These are phyloP conservation scores for Heliothis peltigera DNA, from an alignment of 2,888 invertebrate genomes.

Conservation along the genomic window DNA sequence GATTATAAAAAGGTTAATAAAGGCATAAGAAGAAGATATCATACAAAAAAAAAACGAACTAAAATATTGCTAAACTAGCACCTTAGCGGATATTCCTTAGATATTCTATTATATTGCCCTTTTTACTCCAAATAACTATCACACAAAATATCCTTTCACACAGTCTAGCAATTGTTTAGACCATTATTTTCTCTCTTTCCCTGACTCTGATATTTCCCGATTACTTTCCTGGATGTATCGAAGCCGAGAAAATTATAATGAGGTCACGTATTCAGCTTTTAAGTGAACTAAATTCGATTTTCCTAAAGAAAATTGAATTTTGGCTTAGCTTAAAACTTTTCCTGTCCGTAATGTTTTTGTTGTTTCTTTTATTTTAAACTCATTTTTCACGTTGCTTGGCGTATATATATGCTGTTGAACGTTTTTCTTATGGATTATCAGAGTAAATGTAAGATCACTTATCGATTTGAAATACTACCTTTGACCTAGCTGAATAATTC, in stretches of 20 bases:
- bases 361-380: slow-evolving; percentile 24
- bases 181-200: slow-evolving; percentile 16
- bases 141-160: slow-evolving; percentile 42
- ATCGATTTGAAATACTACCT: too few species aligned
- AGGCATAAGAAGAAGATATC: slow-evolving; percentile 1
- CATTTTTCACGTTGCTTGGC: too few species aligned
- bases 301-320: slow-evolving; percentile 48
- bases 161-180: slow-evolving; percentile 46
- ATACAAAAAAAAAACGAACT: slow-evolving; percentile 12
- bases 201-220: slow-evolving; percentile 28
- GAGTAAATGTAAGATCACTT: too few species aligned
- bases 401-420: too few species aligned
- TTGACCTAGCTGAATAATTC: too few species aligned
- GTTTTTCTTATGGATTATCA: too few species aligned
- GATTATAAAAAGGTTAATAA: too few species aligned
- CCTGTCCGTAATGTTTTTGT: slow-evolving; percentile 17
- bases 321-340: slow-evolving; percentile 41
- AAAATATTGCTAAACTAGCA: slow-evolving; percentile 26
- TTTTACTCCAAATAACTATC: slow-evolving; percentile 44
- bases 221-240: slow-evolving; percentile 47
- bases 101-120: slow-evolving; percentile 29
- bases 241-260: slow-evolving; percentile 49
- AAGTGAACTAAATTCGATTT: slow-evolving; percentile 56
- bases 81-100: slow-evolving; percentile 13
- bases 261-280: slow-evolving; percentile 53